Evolutionary conservation across 2,888 invertebrate species (phyloP).

Genomic region (Corythucha ciliata): DNA sequence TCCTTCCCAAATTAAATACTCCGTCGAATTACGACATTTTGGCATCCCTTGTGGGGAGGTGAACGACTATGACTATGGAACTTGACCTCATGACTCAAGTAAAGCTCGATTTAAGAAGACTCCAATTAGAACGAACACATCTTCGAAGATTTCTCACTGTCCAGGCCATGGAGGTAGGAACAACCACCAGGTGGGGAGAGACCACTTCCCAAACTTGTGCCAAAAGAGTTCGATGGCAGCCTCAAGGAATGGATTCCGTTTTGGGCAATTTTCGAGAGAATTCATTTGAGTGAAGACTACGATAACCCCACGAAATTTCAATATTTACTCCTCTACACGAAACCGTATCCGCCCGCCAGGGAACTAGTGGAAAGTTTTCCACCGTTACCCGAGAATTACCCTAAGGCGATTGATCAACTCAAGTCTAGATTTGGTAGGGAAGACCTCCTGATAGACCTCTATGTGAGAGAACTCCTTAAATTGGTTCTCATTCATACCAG

Average conservation of each 20-base stretch:
- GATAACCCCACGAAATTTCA: conserved; percentile 28
- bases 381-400: conserved; percentile 31
- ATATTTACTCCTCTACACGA: conserved; percentile 28
- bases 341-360: conserved; percentile 22
- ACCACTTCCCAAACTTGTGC: conserved; percentile 22
- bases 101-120: too few relatives aligned
- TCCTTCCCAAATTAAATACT: too few relatives aligned
- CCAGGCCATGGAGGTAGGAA: too few relatives aligned
- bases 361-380: conserved; percentile 31
- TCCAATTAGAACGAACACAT: too few relatives aligned
- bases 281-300: conserved; percentile 13
- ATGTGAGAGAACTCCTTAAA: conserved; percentile 34
- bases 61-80: too few relatives aligned
- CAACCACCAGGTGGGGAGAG: too few relatives aligned
- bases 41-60: too few relatives aligned
- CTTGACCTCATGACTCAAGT: too few relatives aligned
- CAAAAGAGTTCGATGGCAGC: conserved; percentile 33
- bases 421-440: conserved; percentile 32
- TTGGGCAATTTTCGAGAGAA: conserved; percentile 29
- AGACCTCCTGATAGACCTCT: conserved; percentile 33
- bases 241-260: conserved; percentile 34
- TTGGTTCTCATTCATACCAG: conserved; percentile 35
- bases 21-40: too few relatives aligned
- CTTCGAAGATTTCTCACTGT: too few relatives aligned
- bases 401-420: conserved; percentile 31